Percentiles rank a stretch among this genome's conserved stretches.
Evolutionary conservation across 2,113 vertebrate species (phyloP).

Genomic region (Tachysurus fulvidraco): DNA sequence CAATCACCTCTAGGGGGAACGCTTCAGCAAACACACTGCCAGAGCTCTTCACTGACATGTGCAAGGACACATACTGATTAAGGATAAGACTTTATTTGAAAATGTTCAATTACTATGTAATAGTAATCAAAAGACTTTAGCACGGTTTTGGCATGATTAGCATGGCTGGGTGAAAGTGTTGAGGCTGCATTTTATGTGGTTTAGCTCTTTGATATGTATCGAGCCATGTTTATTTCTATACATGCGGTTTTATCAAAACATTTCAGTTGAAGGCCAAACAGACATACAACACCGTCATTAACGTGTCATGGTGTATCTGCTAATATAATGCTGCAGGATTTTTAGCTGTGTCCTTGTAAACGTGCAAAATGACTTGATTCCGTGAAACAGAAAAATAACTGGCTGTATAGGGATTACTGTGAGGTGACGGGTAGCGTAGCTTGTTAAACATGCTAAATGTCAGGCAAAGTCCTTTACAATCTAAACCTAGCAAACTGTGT

Average conservation of each 20-base stretch:
- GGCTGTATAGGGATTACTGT: not conserved
- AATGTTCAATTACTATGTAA: not conserved
- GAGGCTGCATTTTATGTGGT: not conserved
- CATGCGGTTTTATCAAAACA: not conserved
- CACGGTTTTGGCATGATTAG: not conserved
- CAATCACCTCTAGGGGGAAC: not conserved
- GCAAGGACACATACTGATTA: constrained; percentile 3
- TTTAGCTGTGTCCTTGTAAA: not conserved
- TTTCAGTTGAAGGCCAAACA: not conserved
- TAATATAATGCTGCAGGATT: not conserved
- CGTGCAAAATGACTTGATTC: not conserved
- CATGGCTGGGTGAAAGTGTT: not conserved
- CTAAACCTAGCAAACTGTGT: too few species aligned
- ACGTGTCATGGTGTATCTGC: not conserved
- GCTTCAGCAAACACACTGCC: not conserved
- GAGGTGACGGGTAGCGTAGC: not conserved
- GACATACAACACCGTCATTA: not conserved
- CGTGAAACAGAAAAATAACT: not conserved
- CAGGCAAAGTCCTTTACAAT: too few species aligned
- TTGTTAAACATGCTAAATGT: not conserved
- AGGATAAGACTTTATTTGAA: not conserved
- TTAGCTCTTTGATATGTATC: not conserved
- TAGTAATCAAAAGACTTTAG: not conserved
- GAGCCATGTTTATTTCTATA: not conserved
- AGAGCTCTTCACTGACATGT: not conserved